Base-by-base conservation (phyloP, 2,888 invertebrate genomes). In the Hipparchia sbordonii region DNA sequence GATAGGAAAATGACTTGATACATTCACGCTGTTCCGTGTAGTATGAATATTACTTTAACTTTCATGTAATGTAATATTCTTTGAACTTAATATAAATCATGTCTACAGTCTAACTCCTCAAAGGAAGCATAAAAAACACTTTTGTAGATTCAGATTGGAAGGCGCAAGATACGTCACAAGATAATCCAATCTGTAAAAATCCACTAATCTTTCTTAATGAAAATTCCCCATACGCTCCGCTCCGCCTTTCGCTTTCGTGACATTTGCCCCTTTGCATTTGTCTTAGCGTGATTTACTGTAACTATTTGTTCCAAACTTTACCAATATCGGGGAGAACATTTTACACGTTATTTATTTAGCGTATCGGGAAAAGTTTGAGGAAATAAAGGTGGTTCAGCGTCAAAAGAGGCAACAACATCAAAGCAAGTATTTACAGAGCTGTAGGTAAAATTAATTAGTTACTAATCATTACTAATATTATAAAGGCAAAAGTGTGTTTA, bases 271-370 rank as follows among this genome's bases (percentile, higher is more conserved):
- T 82, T 82, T 77, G 74, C 81, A 79, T 77, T 79, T 76, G 76
- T 77, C 78, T 76, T 73, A 71, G 72, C 75, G 78, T 85, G 89
- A 87, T 87, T 88, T 87, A 83, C 79, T 74, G 80, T 75, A 74
- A 84, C 86, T 77, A 77, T 77, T 77, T 75, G 77, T 77, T 72
- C 71, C 57, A 52, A 90, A 90, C 87, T 90, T 90, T 89, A 71
- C 82, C 88, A 89, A 90, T 91, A 90, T 86, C 82, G 78, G 66
- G 74, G 81, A 83, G 86, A 87, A 52, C 85, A 87, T 87, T 89
- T 89, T 84, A 85, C 86, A 86, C 85, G 81, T 81, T 48, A 67
- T 67, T 69, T 73, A 77, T 74, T 72, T 74, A 70, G 54, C 65
- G 71, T 52, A 71, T 68, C 65, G 67, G 59, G 59, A 63, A 71